Percentiles rank a stretch among this genome's conserved stretches.
Conservation (phyloP, 2,888 invertebrate species). For the Listrodromus nycthemerus region DNA sequence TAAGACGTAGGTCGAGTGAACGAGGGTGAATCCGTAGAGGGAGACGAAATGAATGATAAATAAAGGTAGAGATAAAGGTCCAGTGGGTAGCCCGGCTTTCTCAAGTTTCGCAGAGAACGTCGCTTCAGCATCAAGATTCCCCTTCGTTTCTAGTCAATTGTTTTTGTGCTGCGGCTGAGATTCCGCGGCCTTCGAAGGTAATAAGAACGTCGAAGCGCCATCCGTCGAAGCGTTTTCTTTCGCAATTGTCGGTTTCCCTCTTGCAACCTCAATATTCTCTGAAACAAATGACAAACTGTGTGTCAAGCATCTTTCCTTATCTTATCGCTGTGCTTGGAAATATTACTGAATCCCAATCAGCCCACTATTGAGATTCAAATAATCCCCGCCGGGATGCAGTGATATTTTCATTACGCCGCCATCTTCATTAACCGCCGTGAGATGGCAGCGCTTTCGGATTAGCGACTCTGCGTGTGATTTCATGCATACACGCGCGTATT, state of each 20-base stretch:
- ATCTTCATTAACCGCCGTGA: not conserved
- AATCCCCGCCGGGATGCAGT: not conserved
- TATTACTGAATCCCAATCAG: not conserved
- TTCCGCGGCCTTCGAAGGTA: slow-evolving; percentile 36
- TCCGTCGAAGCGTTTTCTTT: slow-evolving; percentile 30
- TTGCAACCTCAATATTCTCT: slow-evolving; percentile 37
- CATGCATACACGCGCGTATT: not conserved
- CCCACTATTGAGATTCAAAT: not conserved
- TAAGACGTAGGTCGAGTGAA: not conserved
- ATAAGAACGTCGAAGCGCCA: slow-evolving; percentile 33
- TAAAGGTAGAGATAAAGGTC: slow-evolving; percentile 3
- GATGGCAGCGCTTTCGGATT: not conserved
- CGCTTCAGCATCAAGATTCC: slow-evolving; percentile 59
- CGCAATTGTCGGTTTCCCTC: slow-evolving; percentile 21
- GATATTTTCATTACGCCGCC: not conserved
- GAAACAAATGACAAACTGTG: slow-evolving; percentile 29
- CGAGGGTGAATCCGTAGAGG: not conserved
- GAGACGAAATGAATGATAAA: not conserved
- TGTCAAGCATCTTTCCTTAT: not conserved
- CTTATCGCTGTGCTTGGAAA: not conserved
- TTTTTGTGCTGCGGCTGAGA: slow-evolving; percentile 37
- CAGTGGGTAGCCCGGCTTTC: not conserved
- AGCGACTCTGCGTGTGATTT: not conserved
- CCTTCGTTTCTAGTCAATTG: slow-evolving; percentile 37
- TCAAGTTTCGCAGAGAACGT: slow-evolving; percentile 29